Percentiles rank a stretch among this genome's conserved stretches.
Conservation (phyloP, 2,888 invertebrate genomes). For the Ptychoptera contaminata region DNA sequence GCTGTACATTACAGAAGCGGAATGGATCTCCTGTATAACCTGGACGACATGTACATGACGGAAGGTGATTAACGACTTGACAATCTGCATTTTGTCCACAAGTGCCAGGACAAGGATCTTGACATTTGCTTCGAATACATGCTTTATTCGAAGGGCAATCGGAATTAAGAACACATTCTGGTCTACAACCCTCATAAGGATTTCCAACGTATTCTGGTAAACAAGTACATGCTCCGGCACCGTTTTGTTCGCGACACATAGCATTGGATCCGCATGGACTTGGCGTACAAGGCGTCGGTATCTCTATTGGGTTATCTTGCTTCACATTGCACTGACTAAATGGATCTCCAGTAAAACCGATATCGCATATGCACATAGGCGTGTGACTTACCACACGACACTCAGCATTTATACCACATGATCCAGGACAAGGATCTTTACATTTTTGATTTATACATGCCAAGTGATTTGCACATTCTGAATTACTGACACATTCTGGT, state of each 20-base stretch:
- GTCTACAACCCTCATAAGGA: constrained; percentile 61
- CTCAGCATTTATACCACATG: constrained; percentile 53
- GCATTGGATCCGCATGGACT: constrained; percentile 69
- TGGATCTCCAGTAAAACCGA: constrained; percentile 16
- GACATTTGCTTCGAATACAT: constrained; percentile 56
- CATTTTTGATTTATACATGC: constrained; percentile 61
- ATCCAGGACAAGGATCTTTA: constrained; percentile 47
- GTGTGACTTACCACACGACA: constrained; percentile 57
- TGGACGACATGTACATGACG: constrained; percentile 47
- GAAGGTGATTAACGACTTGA: constrained; percentile 55
- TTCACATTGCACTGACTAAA: constrained; percentile 18
- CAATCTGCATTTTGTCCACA: constrained; percentile 62
- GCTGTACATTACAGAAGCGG: constrained; percentile 36
- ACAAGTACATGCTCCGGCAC: constrained; percentile 54
- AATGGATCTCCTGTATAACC: constrained; percentile 68
- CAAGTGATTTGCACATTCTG: constrained; percentile 46
- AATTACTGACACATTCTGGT: constrained; percentile 64
- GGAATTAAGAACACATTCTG: constrained; percentile 55
- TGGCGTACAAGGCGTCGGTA: constrained; percentile 42
- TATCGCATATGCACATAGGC: constrained; percentile 54
- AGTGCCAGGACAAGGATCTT: constrained; percentile 63
- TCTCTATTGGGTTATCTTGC: constrained; percentile 16
- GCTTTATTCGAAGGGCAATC: constrained; percentile 56
- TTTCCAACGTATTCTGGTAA: constrained; percentile 57
- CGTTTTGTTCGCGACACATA: constrained; percentile 45